Evolutionary conservation across 2,888 invertebrate genomes (phyloP), one percentile per base, ranked within the genome.

Genomic region (Galeopsomyia nigrocyanea): DNA sequence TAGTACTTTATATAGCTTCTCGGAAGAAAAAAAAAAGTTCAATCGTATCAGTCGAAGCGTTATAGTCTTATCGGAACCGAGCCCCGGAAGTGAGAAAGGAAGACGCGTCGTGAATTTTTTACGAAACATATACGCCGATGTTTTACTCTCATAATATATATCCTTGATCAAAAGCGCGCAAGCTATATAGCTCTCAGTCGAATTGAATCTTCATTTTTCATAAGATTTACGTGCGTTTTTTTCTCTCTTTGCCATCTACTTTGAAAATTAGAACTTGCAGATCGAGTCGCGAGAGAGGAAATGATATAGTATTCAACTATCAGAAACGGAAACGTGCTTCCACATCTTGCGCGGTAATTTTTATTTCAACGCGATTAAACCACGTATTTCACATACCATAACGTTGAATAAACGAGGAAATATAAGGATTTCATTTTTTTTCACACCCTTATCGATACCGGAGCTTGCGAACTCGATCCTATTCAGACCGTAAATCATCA

Each of bases 181-280:
- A 39, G 7, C 39, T 39, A 39, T 39, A 39, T 5, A 26, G 26
- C 5, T 39, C 39, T 39, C 5, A 10, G 39, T 13, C 39, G 46
- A 67, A 67, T 67, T 58, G 67, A 51, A 67, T 60, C 51, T 67
- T 39, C 17, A 60, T 67, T 58, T 60, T 51, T 60, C 50, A 67
- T 67, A 51, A 26, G 31, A 39, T 31, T 10, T 22, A 51, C 51
- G 31, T 60, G 50, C 21, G 26, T 3, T 26, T 26, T 26, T 5
- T 26, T 26, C 26, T 26, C 26, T n/a, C n/a, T n/a, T 50, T 0
- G 10, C 13, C 5, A 13, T 39, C 13, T 39, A 10, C 7, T 39
- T 39, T 13, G 10, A 39, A 39, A 39, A 13, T 13, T 7, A 39
- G 7, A 10, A 39, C 10, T 39, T 39, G 13, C 39, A 7, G 5